phyloP scores from a whole-genome alignment of 2,888 invertebrate genomes.

The Eupithecia inturbata region DNA sequence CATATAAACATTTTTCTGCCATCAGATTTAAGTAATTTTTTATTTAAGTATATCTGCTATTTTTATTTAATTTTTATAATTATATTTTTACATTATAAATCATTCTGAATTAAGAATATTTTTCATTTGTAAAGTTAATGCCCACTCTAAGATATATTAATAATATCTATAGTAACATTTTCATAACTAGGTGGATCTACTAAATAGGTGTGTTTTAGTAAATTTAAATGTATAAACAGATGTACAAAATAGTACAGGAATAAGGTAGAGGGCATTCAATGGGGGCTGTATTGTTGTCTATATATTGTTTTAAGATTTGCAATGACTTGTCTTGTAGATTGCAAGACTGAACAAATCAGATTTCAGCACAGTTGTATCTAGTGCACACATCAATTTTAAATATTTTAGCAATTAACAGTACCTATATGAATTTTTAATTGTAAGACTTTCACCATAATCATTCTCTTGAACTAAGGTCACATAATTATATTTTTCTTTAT shows the following conservation, averaged over 20 bases:
- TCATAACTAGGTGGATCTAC: not conserved
- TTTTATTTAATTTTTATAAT: not conserved
- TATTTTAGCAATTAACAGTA: not conserved
- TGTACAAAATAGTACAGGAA: conserved; percentile 34
- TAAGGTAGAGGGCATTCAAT: conserved; percentile 13
- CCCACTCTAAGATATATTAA: not conserved
- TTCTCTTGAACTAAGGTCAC: not conserved
- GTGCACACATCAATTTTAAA: not conserved
- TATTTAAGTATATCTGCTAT: not conserved
- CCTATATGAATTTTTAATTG: not conserved
- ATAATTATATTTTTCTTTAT: not conserved
- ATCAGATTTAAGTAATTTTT: not conserved
- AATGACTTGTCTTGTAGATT: not conserved
- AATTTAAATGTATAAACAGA: conserved; percentile 23
- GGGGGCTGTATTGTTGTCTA: conserved; percentile 7
- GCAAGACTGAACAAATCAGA: not conserved
- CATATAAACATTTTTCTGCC: not conserved
- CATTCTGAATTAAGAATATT: not conserved
- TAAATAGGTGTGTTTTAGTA: conserved; percentile 9
- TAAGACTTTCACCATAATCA: not conserved
- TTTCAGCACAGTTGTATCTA: not conserved
- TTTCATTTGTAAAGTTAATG: not conserved
- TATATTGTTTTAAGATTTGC: not conserved
- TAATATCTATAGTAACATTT: not conserved
- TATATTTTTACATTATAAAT: not conserved